Percentiles rank a stretch among this genome's conserved stretches.
These are phyloP conservation scores for Fukomys damarensis DNA, from an alignment of 2,113 vertebrate species.

Conservation along the genomic window DNA sequence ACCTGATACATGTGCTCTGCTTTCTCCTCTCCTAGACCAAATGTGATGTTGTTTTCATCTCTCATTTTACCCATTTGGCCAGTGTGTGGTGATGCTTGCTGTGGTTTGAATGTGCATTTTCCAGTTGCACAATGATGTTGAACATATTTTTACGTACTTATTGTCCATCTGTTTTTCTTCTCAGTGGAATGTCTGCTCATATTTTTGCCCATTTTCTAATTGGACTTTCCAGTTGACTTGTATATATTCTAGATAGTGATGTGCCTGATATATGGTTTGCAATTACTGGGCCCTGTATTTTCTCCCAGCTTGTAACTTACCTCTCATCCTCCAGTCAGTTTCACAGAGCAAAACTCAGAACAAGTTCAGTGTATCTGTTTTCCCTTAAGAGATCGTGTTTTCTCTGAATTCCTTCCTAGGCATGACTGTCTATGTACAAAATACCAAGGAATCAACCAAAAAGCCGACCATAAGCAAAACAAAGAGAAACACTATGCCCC, in stretches of 20 bases:
- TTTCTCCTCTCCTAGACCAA: neutral
- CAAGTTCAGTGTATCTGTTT: neutral
- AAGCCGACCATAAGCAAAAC: neutral
- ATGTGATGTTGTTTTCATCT: neutral
- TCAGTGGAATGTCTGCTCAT: neutral
- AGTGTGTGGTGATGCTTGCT: neutral
- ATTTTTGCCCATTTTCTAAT: neutral
- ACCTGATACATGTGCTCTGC: neutral
- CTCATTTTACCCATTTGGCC: neutral
- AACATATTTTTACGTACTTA: neutral
- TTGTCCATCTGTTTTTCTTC: neutral
- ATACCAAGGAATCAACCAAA: neutral
- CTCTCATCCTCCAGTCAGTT: neutral
- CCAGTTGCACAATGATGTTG: neutral
- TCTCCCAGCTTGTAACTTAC: neutral
- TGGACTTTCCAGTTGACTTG: neutral
- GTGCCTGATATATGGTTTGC: neutral
- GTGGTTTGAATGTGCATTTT: conserved; percentile 14
- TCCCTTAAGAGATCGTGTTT: neutral
- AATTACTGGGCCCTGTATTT: neutral
- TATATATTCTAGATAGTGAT: neutral
- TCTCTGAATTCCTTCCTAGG: neutral
- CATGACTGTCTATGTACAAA: neutral
- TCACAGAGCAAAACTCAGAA: neutral
- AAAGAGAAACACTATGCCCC: neutral